These are phyloP conservation scores for Malacosoma neustria DNA, from an alignment of 2,888 invertebrate genomes.

Conservation along the genomic window DNA sequence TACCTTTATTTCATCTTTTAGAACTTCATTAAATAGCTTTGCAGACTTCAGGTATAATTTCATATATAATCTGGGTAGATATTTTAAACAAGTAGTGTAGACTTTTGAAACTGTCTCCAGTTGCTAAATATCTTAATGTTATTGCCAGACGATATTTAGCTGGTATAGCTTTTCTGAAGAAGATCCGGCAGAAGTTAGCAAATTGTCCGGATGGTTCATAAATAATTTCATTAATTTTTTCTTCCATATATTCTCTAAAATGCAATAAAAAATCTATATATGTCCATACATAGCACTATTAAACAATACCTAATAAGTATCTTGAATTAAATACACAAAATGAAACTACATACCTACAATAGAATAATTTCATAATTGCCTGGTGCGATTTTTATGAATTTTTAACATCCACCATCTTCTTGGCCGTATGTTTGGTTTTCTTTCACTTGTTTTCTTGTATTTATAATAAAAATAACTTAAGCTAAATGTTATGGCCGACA, in stretches of 20 bases:
- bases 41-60: slow-evolving; percentile 14
- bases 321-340: too few relatives aligned
- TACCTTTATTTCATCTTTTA: slow-evolving; percentile 4
- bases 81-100: slow-evolving; percentile 13
- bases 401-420: too few relatives aligned
- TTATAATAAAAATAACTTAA: too few relatives aligned
- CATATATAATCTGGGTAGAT: slow-evolving; percentile 10
- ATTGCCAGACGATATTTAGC: slow-evolving; percentile 10
- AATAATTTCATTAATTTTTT: slow-evolving; percentile 19
- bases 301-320: too few relatives aligned
- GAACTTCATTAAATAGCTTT: slow-evolving; percentile 10
- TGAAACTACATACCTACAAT: too few relatives aligned
- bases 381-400: too few relatives aligned
- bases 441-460: too few relatives aligned
- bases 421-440: too few relatives aligned
- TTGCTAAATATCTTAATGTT: slow-evolving; percentile 13
- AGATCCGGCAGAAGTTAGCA: slow-evolving; percentile 11
- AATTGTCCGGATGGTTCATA: slow-evolving; percentile 24
- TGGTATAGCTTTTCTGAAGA: slow-evolving; percentile 8
- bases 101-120: slow-evolving; percentile 12
- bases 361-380: too few relatives aligned
- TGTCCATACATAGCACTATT: too few relatives aligned
- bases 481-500: too few relatives aligned
- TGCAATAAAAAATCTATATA: too few relatives aligned
- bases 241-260: slow-evolving; percentile 17